These are phyloP conservation scores for Forbesichthys agassizii DNA, from an alignment of 2,113 vertebrate species.

Conservation along the genomic window DNA sequence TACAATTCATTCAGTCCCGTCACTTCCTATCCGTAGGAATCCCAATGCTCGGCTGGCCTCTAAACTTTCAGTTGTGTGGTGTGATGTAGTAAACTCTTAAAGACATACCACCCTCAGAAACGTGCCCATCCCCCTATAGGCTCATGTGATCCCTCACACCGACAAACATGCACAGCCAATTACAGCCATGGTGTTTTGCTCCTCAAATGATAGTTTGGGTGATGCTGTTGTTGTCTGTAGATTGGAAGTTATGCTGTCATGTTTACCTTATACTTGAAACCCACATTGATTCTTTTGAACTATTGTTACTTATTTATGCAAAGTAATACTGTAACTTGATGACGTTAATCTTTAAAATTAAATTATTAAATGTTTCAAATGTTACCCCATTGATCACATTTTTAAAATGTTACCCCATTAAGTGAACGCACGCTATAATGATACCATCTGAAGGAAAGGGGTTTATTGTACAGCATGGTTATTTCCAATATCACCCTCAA, in stretches of 20 bases:
- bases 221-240: conserved; percentile 1
- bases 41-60: conserved; percentile 65
- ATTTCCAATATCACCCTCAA: conserved; percentile 48
- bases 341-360: conserved; percentile 21
- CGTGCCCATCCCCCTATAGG: conserved; percentile 67
- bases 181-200: conserved; percentile 39
- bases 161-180: conserved; percentile 42
- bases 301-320: no score
- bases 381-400: no score
- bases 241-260: no score
- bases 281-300: no score
- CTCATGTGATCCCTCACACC: conserved; percentile 63
- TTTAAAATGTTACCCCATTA: conserved; percentile 9
- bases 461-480: background rate
- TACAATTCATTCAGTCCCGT: conserved; percentile 70
- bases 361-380: no score
- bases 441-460: background rate
- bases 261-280: no score
- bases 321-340: no score
- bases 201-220: conserved; percentile 38
- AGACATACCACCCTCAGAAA: conserved; percentile 71
- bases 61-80: conserved; percentile 64
- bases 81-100: conserved; percentile 80
- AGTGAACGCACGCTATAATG: background rate
- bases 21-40: conserved; percentile 82